These are phyloP conservation scores for Pseudomyrmex gracilis DNA, from an alignment of 1,140 invertebrate species.

Conservation along the genomic window DNA sequence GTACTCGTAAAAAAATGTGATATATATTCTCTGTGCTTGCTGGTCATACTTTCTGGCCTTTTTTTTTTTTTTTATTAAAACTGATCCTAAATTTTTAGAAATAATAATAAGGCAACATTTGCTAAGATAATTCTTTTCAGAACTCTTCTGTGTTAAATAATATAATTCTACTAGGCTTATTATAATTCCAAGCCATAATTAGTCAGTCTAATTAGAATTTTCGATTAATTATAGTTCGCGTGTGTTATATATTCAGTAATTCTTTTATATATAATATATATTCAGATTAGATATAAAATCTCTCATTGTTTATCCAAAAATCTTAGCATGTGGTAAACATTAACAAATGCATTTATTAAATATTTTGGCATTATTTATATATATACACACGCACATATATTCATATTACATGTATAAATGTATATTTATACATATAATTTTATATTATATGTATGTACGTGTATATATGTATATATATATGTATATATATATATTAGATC, in stretches of 20 bases:
- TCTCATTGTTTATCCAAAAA: conserved; percentile 1
- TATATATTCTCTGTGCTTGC: too few species aligned
- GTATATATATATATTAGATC: too few species aligned
- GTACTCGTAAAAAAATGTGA: too few species aligned
- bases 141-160: conserved; percentile 37
- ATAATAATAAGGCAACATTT: conserved; percentile 47
- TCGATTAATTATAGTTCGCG: conserved; percentile 32
- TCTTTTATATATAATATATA: conserved; percentile 11
- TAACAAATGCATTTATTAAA: conserved; percentile 24
- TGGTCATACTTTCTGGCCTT: too few species aligned
- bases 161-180: conserved; percentile 31
- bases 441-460: too few species aligned
- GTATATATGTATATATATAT: too few species aligned
- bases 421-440: too few species aligned
- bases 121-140: conserved; percentile 28
- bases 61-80: conserved; percentile 23
- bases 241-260: conserved; percentile 6
- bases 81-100: conserved; percentile 45
- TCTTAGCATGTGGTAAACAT: conserved; percentile 36
- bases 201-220: conserved; percentile 55
- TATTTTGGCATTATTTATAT: conserved; percentile 1
- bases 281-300: conserved; percentile 41
- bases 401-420: too few species aligned
- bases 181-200: conserved; percentile 44
- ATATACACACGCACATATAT: too few species aligned